Base-by-base conservation (phyloP, 2,797 vertebrate species). In the Poliocrania exsul region DNA sequence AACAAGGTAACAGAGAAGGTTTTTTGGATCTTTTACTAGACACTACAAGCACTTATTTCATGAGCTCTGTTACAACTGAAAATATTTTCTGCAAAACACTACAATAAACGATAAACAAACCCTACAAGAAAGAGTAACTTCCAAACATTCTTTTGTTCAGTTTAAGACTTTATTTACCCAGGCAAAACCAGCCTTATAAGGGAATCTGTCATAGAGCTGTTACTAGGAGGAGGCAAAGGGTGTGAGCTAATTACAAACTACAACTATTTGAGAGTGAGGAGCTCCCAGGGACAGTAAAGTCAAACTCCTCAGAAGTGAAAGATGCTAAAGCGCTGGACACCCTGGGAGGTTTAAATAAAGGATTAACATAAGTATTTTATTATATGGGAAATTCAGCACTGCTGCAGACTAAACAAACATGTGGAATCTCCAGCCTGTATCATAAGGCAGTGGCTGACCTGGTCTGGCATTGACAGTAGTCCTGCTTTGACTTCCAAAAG, bases 81-180 rank as follows among this genome's bases (percentile, higher is more conserved):
- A 60, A 38, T 19, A 88, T 72, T 91, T 86, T 77, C 94, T 65
- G 93, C 70, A 90, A 65, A 95, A 93, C 81, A 94, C 58, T 70
- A 58, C 92, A 87, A 93, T 92, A 97, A 97, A 97, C 91, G 96
- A 26, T 26, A 40, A 42, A 17, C 56, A 58, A 58, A 31, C 19
- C 29, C 29, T 17, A 23, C 29, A 44, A 64, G 42, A 77, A 96
- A 88, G 93, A 93, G 46, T 53, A 78, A 95, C 58, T 92, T 95
- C 77, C 46, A 46, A 64, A 71, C 7, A 64, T n/a, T n/a, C 11
- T 51, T 23, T 91, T 73, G 24, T 87, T 54, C 37, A 19, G 21
- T 81, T 87, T 71, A 70, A 60, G 57, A 58, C 31, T 56, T 50
- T 81, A 71, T 67, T 85, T 82, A 62, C 35, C 21, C 54, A 25